These are phyloP conservation scores for Chloropsis hardwickii DNA, from an alignment of 2,113 vertebrate genomes.

Conservation along the genomic window DNA sequence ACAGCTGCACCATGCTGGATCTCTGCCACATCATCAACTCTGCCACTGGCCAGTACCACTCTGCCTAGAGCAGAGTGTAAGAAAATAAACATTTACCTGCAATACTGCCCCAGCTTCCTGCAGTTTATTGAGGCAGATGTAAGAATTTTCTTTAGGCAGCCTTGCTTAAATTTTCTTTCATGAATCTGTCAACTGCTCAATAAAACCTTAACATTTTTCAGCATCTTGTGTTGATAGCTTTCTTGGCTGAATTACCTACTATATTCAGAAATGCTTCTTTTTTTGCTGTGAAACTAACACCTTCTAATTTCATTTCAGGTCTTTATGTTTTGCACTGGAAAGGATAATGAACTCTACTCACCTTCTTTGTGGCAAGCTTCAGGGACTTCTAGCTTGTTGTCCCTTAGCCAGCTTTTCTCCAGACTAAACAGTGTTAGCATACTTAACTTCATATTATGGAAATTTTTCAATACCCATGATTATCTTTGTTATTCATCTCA, in stretches of 20 bases:
- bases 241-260: not conserved
- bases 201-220: not conserved
- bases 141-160: not conserved
- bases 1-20: not conserved
- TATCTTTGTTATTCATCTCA: not conserved
- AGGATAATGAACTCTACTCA: not conserved
- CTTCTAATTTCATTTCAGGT: not conserved
- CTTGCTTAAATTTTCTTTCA: not conserved
- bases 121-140: not conserved
- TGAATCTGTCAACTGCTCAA: not conserved
- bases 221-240: not conserved
- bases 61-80: not conserved
- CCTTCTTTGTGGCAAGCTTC: not conserved
- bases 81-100: not conserved
- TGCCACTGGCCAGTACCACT: not conserved
- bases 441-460: not conserved
- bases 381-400: not conserved
- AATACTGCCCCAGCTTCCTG: not conserved
- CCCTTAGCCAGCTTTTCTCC: not conserved
- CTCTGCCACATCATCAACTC: not conserved
- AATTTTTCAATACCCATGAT: not conserved
- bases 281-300: not conserved
- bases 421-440: not conserved
- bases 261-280: not conserved
- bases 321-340: not conserved